A percentile compares a stretch with the other conserved stretches of the same genome.
These are phyloP conservation scores for Siniperca knerii DNA, from an alignment of 2,113 vertebrate species.

Conservation along the genomic window DNA sequence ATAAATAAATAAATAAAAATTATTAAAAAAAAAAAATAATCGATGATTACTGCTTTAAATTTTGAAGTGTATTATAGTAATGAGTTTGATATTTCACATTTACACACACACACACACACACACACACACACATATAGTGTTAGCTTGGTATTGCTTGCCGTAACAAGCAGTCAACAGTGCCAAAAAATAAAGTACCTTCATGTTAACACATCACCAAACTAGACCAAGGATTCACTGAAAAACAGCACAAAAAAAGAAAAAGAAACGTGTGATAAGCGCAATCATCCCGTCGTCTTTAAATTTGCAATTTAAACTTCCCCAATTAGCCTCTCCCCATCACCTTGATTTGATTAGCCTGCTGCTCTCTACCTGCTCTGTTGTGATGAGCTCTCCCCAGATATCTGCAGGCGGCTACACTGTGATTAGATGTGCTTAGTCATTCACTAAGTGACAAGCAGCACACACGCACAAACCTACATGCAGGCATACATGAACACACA, in stretches of 20 bases:
- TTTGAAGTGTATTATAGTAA: not conserved
- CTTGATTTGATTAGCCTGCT: constrained; percentile 73
- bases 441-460: constrained; percentile 50
- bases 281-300: constrained; percentile 58
- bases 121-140: not conserved
- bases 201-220: not conserved
- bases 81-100: not conserved
- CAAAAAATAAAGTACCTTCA: not conserved
- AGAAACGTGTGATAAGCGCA: constrained; percentile 7
- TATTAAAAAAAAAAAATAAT: not conserved
- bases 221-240: not conserved
- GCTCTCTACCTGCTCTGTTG: constrained; percentile 68
- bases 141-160: not conserved
- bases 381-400: constrained; percentile 63
- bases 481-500: not conserved
- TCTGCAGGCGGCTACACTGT: constrained; percentile 57
- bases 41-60: not conserved
- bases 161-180: not conserved
- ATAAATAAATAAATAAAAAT: too few species aligned
- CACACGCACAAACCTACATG: not conserved
- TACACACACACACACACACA: not conserved
- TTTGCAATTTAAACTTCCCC: constrained; percentile 60
- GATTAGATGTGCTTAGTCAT: constrained; percentile 64
- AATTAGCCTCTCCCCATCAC: constrained; percentile 63
- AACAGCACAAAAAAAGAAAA: not conserved